A percentile compares a stretch with the other conserved stretches of the same genome.
Evolutionary conservation across 2,888 invertebrate genomes (phyloP).

Genomic region (Eugnorisma glareosa): DNA sequence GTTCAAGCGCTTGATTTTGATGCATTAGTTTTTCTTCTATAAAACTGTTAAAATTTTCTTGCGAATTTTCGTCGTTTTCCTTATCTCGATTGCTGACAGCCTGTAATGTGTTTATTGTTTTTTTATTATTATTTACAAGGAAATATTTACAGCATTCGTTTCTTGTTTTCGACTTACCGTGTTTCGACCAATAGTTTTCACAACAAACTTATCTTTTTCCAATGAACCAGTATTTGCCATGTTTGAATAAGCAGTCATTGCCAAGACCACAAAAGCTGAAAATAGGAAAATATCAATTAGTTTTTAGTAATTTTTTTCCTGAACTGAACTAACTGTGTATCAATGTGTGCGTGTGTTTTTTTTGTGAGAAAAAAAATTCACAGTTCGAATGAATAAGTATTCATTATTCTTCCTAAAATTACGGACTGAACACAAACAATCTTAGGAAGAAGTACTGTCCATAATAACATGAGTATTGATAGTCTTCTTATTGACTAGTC

Average conservation of each 20-base stretch:
- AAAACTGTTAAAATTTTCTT: conserved; percentile 68
- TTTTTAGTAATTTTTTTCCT: neutral
- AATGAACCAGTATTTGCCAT: conserved; percentile 45
- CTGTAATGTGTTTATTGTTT: conserved; percentile 62
- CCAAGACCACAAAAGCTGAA: conserved; percentile 54
- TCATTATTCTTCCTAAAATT: neutral
- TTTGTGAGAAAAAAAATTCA: neutral
- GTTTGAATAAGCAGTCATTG: conserved; percentile 48
- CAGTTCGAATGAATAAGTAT: neutral
- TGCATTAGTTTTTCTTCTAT: conserved; percentile 79
- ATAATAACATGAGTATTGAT: neutral
- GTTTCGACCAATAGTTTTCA: conserved; percentile 56
- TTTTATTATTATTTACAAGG: neutral
- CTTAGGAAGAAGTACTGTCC: neutral
- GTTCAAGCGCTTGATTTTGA: conserved; percentile 80
- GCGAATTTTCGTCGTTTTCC: conserved; percentile 41
- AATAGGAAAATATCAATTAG: conserved; percentile 21
- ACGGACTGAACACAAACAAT: neutral
- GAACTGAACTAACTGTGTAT: too few relatives aligned
- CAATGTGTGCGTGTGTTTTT: too few relatives aligned
- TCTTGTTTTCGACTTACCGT: conserved; percentile 68
- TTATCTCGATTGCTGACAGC: conserved; percentile 71
- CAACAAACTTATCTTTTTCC: conserved; percentile 2
- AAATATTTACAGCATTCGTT: too few relatives aligned
- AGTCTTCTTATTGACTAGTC: neutral